Evolutionary conservation across 2,888 invertebrate genomes (phyloP), one percentile per base, ranked within the genome.

Genomic region (Heterodera filipjevi): DNA sequence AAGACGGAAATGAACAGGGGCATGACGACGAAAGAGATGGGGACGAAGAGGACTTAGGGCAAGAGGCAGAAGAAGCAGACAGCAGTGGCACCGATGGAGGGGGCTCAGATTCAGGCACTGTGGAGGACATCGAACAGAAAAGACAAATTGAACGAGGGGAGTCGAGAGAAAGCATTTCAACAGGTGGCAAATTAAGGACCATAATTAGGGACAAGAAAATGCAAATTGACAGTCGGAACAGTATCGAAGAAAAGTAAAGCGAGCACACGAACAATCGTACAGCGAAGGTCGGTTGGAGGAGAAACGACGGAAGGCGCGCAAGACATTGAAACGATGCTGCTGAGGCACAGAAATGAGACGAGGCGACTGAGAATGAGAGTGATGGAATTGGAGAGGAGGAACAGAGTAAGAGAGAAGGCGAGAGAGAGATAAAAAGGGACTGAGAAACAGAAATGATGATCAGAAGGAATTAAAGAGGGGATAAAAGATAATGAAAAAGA

Each of bases 301-400:
- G 49, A n/a, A 39, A 80, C n/a, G 30, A 78, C 59, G 32, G 72
- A 33, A n/a, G 39, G 27, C n/a, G 64, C 46, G 22, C 68, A 70
- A 33, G 71, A 71, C n/a, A 44, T 66, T 5, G 81, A 81, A 75
- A 76, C 66, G 30, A 53, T 83, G 64, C n/a, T 81, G 35, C 44
- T 72, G 27, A 83, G 78, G 46, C 79, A 84, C 49, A 74, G 83
- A 46, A 84, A 82, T 66, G 83, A 83, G 77, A 75, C 85, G 22
- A 77, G 83, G 12, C 59, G 77, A 30, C 64, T 83, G n/a, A 66
- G 83, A 44, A 75, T 77, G 66, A 49, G 83, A 66, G 44, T 85
- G 46, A 66, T 70, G 33, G 72, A 71, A 16, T 30, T 84, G 53
- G 83, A 83, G 35, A 30, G 78, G 30, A 83, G 68, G 71, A 84